These are phyloP conservation scores for Metopia argyrocephala DNA, from an alignment of 2,888 invertebrate genomes.

Conservation along the genomic window DNA sequence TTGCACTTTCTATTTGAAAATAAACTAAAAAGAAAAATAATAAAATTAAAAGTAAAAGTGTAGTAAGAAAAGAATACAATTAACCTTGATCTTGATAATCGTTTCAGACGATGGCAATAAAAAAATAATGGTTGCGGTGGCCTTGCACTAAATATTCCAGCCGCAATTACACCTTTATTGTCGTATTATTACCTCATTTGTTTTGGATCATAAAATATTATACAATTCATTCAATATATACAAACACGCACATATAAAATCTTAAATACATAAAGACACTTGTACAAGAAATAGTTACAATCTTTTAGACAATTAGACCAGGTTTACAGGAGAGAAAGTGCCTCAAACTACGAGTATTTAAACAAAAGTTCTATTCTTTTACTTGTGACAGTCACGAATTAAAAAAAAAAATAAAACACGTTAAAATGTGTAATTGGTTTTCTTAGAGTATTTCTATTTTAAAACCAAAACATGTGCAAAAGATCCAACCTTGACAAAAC, in stretches of 20 bases:
- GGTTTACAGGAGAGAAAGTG: too few relatives aligned
- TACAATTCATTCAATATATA: not conserved
- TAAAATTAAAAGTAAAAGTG: not conserved
- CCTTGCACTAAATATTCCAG: constrained; percentile 57
- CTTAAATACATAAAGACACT: not conserved
- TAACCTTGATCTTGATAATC: constrained; percentile 58
- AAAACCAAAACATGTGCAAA: too few relatives aligned
- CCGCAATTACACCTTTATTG: constrained; percentile 54
- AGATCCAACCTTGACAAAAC: too few relatives aligned
- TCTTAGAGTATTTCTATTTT: too few relatives aligned
- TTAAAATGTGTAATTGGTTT: too few relatives aligned
- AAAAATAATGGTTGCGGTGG: constrained; percentile 37
- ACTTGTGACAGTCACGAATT: too few relatives aligned
- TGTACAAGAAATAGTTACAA: too few relatives aligned
- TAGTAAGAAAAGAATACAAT: constrained; percentile 18
- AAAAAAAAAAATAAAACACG: too few relatives aligned
- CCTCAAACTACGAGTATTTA: too few relatives aligned
- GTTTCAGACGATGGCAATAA: not conserved
- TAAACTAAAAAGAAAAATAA: not conserved
- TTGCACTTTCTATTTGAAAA: constrained; percentile 43
- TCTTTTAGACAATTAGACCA: too few relatives aligned
- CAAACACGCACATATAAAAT: too few relatives aligned
- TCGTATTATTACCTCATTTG: constrained; percentile 66
- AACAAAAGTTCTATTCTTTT: too few relatives aligned
- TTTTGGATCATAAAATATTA: constrained; percentile 59